These are phyloP conservation scores for Odontothrips loti DNA, from an alignment of 2,888 invertebrate species.

Conservation along the genomic window DNA sequence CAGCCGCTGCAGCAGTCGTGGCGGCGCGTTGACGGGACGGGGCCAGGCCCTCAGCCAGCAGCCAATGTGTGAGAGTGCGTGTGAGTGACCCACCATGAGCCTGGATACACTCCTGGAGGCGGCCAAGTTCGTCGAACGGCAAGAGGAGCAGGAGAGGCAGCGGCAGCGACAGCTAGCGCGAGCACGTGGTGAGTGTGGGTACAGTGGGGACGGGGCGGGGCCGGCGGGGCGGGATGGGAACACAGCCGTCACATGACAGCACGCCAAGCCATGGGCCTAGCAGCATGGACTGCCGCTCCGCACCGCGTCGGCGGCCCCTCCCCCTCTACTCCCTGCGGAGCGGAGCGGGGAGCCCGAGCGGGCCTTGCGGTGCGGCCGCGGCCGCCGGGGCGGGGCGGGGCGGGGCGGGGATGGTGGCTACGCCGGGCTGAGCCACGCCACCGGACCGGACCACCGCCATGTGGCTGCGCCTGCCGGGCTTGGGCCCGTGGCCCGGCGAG, in stretches of 20 bases:
- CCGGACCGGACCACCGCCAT: background rate
- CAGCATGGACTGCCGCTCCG: background rate
- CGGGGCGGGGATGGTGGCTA: background rate
- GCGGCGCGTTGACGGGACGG: background rate
- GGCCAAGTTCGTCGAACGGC: conserved; percentile 18
- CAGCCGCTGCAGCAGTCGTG: conserved; percentile 18
- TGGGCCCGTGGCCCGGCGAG: background rate
- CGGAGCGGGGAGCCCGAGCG: no score
- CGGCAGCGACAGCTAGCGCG: background rate
- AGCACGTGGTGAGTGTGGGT: conserved; percentile 9
- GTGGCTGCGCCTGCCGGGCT: background rate
- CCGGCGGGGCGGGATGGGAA: background rate
- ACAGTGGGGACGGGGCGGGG: conserved; percentile 3
- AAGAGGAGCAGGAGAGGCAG: background rate
- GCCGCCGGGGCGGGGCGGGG: background rate
- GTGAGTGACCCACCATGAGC: background rate
- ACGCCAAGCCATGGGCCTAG: background rate
- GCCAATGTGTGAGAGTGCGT: background rate
- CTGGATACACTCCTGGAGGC: background rate
- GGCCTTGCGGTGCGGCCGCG: no score
- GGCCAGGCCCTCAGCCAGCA: background rate
- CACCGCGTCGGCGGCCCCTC: no score
- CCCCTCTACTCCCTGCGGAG: no score
- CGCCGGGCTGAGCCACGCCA: no score
- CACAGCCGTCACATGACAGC: conserved; percentile 12